Conservation (phyloP, 2,888 invertebrate genomes). For the Sarcophaga carnaria region DNA sequence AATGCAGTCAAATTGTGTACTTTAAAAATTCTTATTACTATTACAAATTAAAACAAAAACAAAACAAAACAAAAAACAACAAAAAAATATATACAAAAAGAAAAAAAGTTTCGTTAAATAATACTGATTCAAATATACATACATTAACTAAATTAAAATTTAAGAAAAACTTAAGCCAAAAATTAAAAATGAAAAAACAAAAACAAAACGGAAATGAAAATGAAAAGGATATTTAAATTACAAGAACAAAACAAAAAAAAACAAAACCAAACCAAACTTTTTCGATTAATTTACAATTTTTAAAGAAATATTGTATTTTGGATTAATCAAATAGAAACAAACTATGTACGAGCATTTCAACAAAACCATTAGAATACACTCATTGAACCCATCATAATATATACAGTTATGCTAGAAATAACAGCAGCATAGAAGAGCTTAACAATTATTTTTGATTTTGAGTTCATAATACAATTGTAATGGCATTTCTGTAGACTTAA, state of each 20-base stretch:
- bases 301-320: conserved; percentile 16
- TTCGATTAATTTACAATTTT: conserved; percentile 23
- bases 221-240: conserved; percentile 13
- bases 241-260: not conserved
- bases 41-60: not conserved
- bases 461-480: no score
- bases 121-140: conserved; percentile 46
- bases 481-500: no score
- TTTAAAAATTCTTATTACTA: conserved; percentile 48
- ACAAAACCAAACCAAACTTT: not conserved
- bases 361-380: conserved; percentile 27
- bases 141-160: conserved; percentile 10
- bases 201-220: not conserved
- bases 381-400: no score
- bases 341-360: not conserved
- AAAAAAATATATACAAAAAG: conserved; percentile 39
- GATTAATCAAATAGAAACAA: not conserved
- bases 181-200: conserved; percentile 40
- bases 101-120: conserved; percentile 54
- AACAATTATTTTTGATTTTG: no score
- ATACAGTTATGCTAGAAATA: no score
- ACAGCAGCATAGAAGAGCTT: no score
- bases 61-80: conserved; percentile 12
- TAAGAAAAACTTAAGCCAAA: conserved; percentile 43
- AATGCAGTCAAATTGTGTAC: conserved; percentile 16